Conservation (phyloP, 2,797 vertebrate species). For the Eulemur rubriventer region DNA sequence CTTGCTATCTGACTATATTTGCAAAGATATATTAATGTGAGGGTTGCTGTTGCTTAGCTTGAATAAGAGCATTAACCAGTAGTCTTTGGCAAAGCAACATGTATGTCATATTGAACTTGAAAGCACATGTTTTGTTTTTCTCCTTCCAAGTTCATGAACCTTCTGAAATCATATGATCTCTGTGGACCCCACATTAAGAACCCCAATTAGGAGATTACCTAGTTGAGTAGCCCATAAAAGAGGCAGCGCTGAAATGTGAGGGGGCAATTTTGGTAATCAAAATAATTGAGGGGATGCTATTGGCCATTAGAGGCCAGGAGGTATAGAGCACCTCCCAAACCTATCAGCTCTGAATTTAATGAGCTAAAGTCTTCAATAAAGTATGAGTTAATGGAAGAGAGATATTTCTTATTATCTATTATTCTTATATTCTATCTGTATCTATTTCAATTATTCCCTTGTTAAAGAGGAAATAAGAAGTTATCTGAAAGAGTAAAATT, state of each 20-base stretch:
- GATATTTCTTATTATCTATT: conserved; percentile 27
- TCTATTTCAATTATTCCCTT: conserved; percentile 31
- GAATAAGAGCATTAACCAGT: background rate
- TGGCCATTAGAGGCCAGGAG: background rate
- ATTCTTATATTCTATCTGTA: background rate
- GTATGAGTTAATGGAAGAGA: background rate
- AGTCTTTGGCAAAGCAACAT: background rate
- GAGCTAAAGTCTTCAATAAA: conserved; percentile 30
- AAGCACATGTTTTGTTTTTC: background rate
- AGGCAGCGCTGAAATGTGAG: background rate
- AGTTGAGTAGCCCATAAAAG: background rate
- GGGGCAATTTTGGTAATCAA: background rate
- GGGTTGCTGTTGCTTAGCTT: background rate
- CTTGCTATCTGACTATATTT: conserved; percentile 10
- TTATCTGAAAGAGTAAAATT: conserved; percentile 47
- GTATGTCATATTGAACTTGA: background rate
- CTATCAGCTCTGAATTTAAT: conserved; percentile 29
- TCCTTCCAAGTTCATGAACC: background rate
- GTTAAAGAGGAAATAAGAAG: conserved; percentile 39
- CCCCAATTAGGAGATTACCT: background rate
- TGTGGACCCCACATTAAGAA: background rate
- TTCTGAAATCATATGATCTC: background rate
- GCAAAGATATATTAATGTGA: background rate
- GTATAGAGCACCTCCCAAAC: background rate
- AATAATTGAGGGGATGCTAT: background rate